A percentile compares a stretch with the other conserved stretches of the same genome.
Conservation (phyloP, 2,888 invertebrate species). For the Conistra vaccinii region DNA sequence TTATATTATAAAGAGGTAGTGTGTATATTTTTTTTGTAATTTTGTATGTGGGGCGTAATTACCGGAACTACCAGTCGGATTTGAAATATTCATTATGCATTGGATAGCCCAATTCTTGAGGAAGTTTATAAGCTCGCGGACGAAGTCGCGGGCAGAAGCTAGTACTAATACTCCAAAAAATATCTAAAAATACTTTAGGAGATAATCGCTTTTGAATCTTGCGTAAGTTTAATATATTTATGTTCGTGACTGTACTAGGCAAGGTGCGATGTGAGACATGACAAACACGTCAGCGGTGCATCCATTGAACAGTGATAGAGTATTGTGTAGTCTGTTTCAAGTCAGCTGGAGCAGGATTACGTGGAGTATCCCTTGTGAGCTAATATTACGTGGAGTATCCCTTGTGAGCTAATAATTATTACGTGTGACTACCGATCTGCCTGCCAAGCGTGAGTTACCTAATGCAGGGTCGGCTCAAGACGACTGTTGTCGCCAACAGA, state of each 20-base stretch:
- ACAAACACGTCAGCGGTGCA: neutral
- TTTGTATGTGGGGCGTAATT: no score
- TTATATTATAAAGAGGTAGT: no score
- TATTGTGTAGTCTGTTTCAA: constrained; percentile 19
- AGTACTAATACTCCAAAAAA: neutral
- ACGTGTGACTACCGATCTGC: constrained; percentile 22
- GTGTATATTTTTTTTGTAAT: no score
- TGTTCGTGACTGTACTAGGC: neutral
- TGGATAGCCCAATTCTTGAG: no score
- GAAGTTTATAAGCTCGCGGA: no score
- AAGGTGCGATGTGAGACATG: neutral
- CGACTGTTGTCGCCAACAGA: neutral
- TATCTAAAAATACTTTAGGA: neutral
- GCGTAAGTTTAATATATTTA: neutral
- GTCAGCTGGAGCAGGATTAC: constrained; percentile 16
- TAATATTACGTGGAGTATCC: neutral
- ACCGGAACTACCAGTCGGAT: no score
- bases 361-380: neutral
- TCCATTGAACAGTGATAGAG: neutral
- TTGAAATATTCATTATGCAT: no score
- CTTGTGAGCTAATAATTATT: constrained; percentile 16
- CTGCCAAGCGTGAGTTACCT: constrained; percentile 16
- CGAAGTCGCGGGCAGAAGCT: no score
- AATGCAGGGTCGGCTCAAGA: neutral
- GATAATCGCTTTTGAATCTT: neutral